These are phyloP conservation scores for Torymus texanus DNA, from an alignment of 2,888 invertebrate species.

Conservation along the genomic window DNA sequence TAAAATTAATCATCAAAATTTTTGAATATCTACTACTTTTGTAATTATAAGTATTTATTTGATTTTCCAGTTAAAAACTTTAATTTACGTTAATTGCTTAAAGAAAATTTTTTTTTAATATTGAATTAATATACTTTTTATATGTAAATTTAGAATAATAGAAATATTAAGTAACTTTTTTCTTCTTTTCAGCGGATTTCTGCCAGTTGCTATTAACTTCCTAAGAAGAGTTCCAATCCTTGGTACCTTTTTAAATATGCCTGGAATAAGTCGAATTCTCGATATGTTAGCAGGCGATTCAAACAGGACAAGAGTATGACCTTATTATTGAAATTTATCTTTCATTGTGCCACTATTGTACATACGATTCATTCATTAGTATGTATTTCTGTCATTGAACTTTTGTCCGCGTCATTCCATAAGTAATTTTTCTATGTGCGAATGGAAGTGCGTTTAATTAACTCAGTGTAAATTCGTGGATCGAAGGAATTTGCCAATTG, in stretches of 20 bases:
- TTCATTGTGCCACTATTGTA: constrained; percentile 53
- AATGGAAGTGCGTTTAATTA: constrained; percentile 31
- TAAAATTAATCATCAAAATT: too few species aligned
- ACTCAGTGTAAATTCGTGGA: constrained; percentile 32
- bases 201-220: constrained; percentile 97
- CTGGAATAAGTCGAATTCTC: constrained; percentile 90
- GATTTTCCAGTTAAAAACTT: too few species aligned
- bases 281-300: constrained; percentile 89
- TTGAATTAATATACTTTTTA: too few species aligned
- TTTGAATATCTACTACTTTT: too few species aligned
- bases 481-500: constrained; percentile 11
- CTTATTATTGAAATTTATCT: constrained; percentile 53
- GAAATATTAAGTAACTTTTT: not conserved
- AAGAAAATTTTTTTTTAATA: too few species aligned
- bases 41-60: too few species aligned
- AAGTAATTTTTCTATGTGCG: constrained; percentile 30
- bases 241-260: constrained; percentile 91
- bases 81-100: too few species aligned
- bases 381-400: constrained; percentile 28
- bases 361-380: constrained; percentile 51
- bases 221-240: constrained; percentile 93
- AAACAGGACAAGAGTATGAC: constrained; percentile 88
- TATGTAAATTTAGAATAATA: too few species aligned
- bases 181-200: constrained; percentile 88
- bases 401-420: constrained; percentile 42